Evolutionary conservation across 2,888 invertebrate genomes (phyloP).

Genomic region (Zygothrica quintamaculata): DNA sequence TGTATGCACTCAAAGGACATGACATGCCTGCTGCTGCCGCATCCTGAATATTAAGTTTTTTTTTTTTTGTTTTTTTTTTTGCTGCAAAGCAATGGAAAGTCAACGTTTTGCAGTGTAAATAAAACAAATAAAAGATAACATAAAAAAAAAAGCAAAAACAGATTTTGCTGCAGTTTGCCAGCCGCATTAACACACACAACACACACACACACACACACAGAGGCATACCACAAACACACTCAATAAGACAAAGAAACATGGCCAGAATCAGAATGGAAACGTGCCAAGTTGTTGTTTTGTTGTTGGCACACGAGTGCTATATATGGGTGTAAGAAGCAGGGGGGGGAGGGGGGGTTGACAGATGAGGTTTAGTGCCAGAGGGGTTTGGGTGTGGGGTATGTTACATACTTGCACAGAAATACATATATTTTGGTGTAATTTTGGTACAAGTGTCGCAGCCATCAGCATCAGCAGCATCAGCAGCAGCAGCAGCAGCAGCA

Average conservation of each 20-base stretch:
- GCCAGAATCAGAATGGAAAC: conserved; percentile 73
- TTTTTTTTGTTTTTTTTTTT: conserved; percentile 27
- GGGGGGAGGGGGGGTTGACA: too few relatives aligned
- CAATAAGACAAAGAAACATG: conserved; percentile 54
- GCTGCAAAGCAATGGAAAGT: conserved; percentile 35
- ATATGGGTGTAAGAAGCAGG: too few relatives aligned
- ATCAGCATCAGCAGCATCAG: background rate
- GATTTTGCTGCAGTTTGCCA: conserved; percentile 53
- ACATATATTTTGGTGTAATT: conserved; percentile 58
- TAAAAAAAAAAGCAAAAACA: conserved; percentile 37
- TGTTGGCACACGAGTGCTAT: conserved; percentile 12
- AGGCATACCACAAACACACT: conserved; percentile 5
- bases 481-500: background rate
- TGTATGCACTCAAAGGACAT: conserved; percentile 46
- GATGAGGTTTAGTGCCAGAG: too few relatives aligned
- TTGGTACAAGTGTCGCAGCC: conserved; percentile 69
- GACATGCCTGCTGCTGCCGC: conserved; percentile 5
- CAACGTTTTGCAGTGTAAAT: conserved; percentile 28
- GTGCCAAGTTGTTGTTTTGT: conserved; percentile 65
- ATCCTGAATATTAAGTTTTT: conserved; percentile 67
- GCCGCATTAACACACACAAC: conserved; percentile 25
- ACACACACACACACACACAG: conserved; percentile 15
- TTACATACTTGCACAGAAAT: conserved; percentile 14
- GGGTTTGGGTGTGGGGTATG: too few relatives aligned
- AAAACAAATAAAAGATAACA: conserved; percentile 13